These are phyloP conservation scores for Urocolius indicus DNA, from an alignment of 2,113 vertebrate species.

Conservation along the genomic window DNA sequence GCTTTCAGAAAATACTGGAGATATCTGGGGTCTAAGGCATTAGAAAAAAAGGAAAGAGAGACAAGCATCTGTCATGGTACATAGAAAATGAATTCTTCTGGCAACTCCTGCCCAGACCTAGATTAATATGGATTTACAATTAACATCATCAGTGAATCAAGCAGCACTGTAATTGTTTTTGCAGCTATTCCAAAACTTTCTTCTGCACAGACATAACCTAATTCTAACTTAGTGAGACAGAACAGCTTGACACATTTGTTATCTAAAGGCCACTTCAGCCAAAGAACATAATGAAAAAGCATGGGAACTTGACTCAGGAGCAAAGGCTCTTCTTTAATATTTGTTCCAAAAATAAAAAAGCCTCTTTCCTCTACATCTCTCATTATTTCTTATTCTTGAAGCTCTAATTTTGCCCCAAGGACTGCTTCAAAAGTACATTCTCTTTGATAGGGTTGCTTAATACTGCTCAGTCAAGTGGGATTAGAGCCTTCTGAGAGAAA, in stretches of 20 bases:
- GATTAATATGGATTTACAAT: constrained; percentile 72
- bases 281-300: constrained; percentile 74
- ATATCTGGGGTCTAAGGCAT: constrained; percentile 6
- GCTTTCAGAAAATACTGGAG: constrained; percentile 27
- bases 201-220: constrained; percentile 62
- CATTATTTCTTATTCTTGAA: constrained; percentile 55
- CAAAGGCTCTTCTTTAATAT: constrained; percentile 64
- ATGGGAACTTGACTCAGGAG: constrained; percentile 74
- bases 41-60: constrained; percentile 40
- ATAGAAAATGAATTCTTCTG: constrained; percentile 63
- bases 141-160: constrained; percentile 59
- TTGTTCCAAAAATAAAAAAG: constrained; percentile 65
- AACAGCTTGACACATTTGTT: constrained; percentile 75
- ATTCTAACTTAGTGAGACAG: constrained; percentile 63
- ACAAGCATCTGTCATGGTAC: constrained; percentile 22
- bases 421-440: constrained; percentile 52
- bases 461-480: constrained; percentile 46
- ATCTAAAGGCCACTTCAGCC: constrained; percentile 73
- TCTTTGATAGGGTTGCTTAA: constrained; percentile 60
- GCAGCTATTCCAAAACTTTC: constrained; percentile 70
- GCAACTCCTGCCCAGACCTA: constrained; percentile 42
- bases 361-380: constrained; percentile 18
- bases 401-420: constrained; percentile 64
- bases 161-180: constrained; percentile 54
- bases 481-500: constrained; percentile 44